A percentile compares a stretch with the other conserved stretches of the same genome.
phyloP scores from a whole-genome alignment of 2,888 invertebrate species.

The Carabus problematicus region DNA sequence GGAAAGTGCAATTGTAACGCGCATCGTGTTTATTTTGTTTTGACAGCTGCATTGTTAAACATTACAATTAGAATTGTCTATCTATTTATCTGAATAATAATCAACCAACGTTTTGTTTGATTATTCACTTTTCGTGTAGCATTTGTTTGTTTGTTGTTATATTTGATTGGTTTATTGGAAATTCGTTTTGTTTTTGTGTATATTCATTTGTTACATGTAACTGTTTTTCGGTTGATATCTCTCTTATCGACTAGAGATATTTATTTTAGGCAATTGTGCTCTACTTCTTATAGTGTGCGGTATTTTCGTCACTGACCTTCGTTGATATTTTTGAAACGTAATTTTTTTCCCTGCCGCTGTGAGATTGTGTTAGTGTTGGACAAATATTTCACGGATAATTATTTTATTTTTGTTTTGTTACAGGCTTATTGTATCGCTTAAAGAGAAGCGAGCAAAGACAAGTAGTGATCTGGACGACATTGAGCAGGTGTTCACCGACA shows the following conservation, averaged over 20 bases:
- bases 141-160: slow-evolving; percentile 3
- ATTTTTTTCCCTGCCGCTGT: neutral
- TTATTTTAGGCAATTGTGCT: neutral
- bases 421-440: slow-evolving; percentile 83
- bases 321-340: slow-evolving; percentile 34
- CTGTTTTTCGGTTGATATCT: neutral
- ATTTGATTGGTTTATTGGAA: slow-evolving; percentile 2
- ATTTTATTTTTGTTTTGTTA: slow-evolving; percentile 49
- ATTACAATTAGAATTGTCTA: slow-evolving; percentile 16
- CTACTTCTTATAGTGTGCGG: slow-evolving; percentile 13
- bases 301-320: slow-evolving; percentile 40
- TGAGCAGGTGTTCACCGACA: slow-evolving; percentile 73
- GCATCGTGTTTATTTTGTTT: slow-evolving; percentile 22
- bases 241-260: neutral
- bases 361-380: slow-evolving; percentile 12
- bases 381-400: slow-evolving; percentile 11
- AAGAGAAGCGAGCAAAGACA: slow-evolving; percentile 77
- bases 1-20: slow-evolving; percentile 30
- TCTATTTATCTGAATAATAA: slow-evolving; percentile 6
- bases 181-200: slow-evolving; percentile 4
- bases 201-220: neutral
- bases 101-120: neutral
- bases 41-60: slow-evolving; percentile 24
- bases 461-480: slow-evolving; percentile 79
- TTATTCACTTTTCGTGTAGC: neutral